phyloP scores from a whole-genome alignment of 2,888 invertebrate genomes.

The Drosophila pegasa region DNA sequence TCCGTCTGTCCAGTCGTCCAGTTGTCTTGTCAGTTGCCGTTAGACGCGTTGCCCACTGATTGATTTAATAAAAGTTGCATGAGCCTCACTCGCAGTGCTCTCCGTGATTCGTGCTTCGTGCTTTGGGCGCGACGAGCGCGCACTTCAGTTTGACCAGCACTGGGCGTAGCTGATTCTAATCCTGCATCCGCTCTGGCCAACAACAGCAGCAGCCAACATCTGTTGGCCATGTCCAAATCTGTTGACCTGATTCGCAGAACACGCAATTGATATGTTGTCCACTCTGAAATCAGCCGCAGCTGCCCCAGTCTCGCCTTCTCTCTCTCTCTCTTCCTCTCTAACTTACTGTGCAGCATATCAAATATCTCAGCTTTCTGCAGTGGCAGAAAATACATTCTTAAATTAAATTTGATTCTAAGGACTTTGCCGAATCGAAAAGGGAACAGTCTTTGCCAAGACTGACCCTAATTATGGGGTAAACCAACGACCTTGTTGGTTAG shows the following conservation, averaged over 20 bases:
- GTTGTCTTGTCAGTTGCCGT: slow-evolving; percentile 75
- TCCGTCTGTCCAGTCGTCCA: background rate
- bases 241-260: slow-evolving; percentile 74
- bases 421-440: background rate
- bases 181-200: slow-evolving; percentile 44
- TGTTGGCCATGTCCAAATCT: slow-evolving; percentile 71
- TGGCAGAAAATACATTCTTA: background rate
- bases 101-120: slow-evolving; percentile 19
- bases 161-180: slow-evolving; percentile 43
- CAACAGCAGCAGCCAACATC: slow-evolving; percentile 23
- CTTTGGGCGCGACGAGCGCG: slow-evolving; percentile 37
- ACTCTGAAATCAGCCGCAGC: slow-evolving; percentile 52
- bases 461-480: too few species aligned
- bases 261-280: slow-evolving; percentile 77
- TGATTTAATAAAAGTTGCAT: slow-evolving; percentile 78
- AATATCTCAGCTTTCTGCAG: background rate
- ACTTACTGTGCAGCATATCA: background rate
- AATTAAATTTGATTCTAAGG: background rate
- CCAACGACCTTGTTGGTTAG: too few species aligned
- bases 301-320: slow-evolving; percentile 38
- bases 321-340: background rate
- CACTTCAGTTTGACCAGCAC: slow-evolving; percentile 53
- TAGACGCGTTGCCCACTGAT: slow-evolving; percentile 72
- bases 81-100: slow-evolving; percentile 34
- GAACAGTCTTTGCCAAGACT: background rate